Percentiles rank a stretch among this genome's conserved stretches.
phyloP scores from a whole-genome alignment of 2,888 invertebrate genomes.

The Odontothrips loti region DNA sequence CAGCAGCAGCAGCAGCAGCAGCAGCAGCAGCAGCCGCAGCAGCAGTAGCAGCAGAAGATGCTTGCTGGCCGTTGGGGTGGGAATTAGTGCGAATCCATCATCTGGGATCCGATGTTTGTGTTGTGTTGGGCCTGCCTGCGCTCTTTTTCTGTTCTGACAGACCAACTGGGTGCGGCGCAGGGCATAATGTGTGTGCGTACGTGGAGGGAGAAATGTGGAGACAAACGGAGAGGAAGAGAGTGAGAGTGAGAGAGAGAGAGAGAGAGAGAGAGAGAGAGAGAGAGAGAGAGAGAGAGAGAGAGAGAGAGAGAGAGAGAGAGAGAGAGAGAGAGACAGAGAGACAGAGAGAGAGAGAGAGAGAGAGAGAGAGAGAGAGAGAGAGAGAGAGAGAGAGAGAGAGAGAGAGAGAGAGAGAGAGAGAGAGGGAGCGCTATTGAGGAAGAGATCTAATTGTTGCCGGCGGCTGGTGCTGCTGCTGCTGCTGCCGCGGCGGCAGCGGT shows the following conservation, averaged over 20 bases:
- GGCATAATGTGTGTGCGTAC: background rate
- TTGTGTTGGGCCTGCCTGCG: background rate
- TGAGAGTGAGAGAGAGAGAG: background rate
- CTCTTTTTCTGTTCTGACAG: too few species aligned
- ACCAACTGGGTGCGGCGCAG: background rate
- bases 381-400: background rate
- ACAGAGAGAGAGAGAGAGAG: background rate
- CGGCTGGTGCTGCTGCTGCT: background rate
- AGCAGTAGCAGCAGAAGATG: too few species aligned
- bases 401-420: too few species aligned
- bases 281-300: background rate
- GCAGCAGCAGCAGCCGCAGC: too few species aligned
- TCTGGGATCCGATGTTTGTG: background rate
- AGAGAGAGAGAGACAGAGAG: background rate
- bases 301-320: too few species aligned
- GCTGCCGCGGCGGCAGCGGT: background rate
- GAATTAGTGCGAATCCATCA: background rate
- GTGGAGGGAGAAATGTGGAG: background rate
- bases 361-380: background rate
- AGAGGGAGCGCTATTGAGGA: background rate
- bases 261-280: background rate
- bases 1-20: too few species aligned
- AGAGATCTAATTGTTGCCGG: constrained; percentile 5
- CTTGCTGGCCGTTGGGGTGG: background rate
- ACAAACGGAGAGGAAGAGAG: background rate